Evolutionary conservation across 2,888 invertebrate genomes (phyloP).

Genomic region (Drosophila mimica): DNA sequence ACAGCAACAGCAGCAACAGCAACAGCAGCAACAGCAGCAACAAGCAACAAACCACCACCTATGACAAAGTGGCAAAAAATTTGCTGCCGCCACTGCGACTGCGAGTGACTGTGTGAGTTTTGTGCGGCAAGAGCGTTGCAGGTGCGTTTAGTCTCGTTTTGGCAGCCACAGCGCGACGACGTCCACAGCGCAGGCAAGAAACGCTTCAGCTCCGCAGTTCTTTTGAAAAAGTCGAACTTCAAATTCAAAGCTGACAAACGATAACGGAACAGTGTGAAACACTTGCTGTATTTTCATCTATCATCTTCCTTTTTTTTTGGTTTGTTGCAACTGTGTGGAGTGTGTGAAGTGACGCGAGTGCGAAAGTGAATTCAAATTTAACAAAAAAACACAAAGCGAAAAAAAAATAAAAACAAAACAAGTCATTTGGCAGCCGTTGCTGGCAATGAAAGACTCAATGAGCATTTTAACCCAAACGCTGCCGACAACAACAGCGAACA

Average conservation of each 20-base stretch:
- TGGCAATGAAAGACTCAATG: constrained; percentile 84
- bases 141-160: constrained; percentile 84
- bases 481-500: constrained; percentile 59
- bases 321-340: constrained; percentile 14
- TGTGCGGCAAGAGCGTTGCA: constrained; percentile 71
- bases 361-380: constrained; percentile 6
- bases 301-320: constrained; percentile 8
- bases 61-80: constrained; percentile 65
- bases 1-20: not conserved
- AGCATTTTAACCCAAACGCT: constrained; percentile 81
- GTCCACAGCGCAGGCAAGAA: constrained; percentile 48
- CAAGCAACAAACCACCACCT: constrained; percentile 37
- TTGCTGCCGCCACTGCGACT: constrained; percentile 35
- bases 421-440: constrained; percentile 5
- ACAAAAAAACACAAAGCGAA: constrained; percentile 11
- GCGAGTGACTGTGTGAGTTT: constrained; percentile 48
- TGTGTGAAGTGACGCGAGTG: constrained; percentile 7
- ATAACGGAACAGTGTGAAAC: not conserved
- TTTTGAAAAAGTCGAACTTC: constrained; percentile 26
- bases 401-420: not conserved
- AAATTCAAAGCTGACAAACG: constrained; percentile 15
- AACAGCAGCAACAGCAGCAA: not conserved
- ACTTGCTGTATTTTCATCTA: not conserved
- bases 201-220: not conserved
- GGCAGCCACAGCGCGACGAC: constrained; percentile 80